These are phyloP conservation scores for Lepidurus packardi DNA, from an alignment of 1,140 invertebrate genomes.

Conservation along the genomic window DNA sequence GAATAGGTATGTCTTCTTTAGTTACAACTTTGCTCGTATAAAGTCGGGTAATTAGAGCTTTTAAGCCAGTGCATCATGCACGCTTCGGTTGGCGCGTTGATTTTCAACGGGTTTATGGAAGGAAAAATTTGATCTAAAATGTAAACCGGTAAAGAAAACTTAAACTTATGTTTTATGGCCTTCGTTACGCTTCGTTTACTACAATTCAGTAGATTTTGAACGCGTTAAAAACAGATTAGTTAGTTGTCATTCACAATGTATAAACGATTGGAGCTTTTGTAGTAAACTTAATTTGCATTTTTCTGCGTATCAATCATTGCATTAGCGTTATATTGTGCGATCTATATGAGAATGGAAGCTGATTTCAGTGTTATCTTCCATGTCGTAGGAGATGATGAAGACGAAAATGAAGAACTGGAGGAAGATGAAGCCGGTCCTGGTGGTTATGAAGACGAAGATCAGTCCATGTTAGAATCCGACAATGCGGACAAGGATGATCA, in stretches of 20 bases:
- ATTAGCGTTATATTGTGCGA: neutral
- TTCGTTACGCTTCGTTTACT: too few species aligned
- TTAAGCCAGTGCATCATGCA: neutral
- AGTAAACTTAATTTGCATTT: too few species aligned
- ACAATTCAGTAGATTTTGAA: too few species aligned
- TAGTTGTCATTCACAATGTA: too few species aligned
- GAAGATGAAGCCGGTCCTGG: slow-evolving; percentile 38
- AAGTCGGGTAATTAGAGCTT: neutral
- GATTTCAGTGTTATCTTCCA: neutral
- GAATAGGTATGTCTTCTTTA: neutral
- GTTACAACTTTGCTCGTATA: neutral
- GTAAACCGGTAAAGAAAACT: neutral
- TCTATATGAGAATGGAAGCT: neutral
- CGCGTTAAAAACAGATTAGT: too few species aligned
- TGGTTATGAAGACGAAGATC: slow-evolving; percentile 39
- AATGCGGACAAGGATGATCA: slow-evolving; percentile 34
- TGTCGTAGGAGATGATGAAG: slow-evolving; percentile 36
- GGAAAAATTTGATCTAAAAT: neutral
- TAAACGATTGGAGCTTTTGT: too few species aligned
- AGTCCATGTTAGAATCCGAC: slow-evolving; percentile 35
- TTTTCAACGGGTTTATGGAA: neutral
- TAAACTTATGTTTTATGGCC: too few species aligned
- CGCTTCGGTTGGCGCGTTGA: slow-evolving; percentile 7
- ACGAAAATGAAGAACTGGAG: slow-evolving; percentile 38
- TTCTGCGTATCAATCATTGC: too few species aligned